Conservation (phyloP, 2,888 invertebrate genomes). For the Acanthopleura granulata region DNA sequence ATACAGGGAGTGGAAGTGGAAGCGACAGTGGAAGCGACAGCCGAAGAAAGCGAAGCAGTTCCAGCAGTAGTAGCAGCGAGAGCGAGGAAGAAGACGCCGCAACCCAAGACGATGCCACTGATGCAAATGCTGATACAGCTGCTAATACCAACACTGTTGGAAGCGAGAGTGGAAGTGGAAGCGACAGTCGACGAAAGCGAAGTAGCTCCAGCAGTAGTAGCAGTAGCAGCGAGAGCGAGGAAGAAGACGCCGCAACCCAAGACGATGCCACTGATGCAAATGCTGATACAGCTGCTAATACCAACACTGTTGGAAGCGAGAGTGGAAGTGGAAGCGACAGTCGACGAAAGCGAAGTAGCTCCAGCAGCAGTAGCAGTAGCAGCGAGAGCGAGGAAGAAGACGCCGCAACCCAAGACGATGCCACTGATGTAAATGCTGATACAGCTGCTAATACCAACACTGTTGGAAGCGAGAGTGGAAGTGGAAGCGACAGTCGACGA, state of each 20-base stretch:
- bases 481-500: not conserved
- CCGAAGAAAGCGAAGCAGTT: not conserved
- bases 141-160: not conserved
- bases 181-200: not conserved
- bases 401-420: not conserved
- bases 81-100: not conserved
- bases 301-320: not conserved
- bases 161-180: not conserved
- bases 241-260: not conserved
- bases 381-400: not conserved
- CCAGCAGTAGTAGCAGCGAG: not conserved
- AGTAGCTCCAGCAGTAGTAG: not conserved
- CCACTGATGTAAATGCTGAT: not conserved
- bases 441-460: not conserved
- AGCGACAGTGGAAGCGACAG: not conserved
- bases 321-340: not conserved
- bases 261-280: not conserved
- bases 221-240: conserved; percentile 9
- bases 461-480: not conserved
- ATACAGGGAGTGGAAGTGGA: not conserved
- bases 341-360: too few species aligned
- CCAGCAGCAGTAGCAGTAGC: too few species aligned
- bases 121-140: not conserved
- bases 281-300: not conserved
- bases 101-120: not conserved